Percentiles rank a stretch among this genome's conserved stretches.
phyloP scores from a whole-genome alignment of 2,888 invertebrate species.

The Xanthia icteritia region DNA sequence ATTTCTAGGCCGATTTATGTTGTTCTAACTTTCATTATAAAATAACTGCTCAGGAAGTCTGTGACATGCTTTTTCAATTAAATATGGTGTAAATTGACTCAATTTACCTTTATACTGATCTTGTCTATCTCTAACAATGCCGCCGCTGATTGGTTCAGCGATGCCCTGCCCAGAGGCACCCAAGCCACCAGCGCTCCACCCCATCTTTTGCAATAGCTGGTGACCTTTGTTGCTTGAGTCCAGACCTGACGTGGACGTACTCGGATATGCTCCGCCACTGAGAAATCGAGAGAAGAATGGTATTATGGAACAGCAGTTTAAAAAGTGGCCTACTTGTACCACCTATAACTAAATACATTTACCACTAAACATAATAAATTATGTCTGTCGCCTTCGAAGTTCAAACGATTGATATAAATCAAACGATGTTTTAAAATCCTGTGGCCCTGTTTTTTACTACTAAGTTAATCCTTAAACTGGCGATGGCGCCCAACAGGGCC shows the following conservation, averaged over 20 bases:
- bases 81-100: slow-evolving; percentile 6
- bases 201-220: slow-evolving; percentile 99
- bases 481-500: too few species aligned
- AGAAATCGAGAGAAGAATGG: slow-evolving; percentile 1
- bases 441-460: too few species aligned
- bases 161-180: slow-evolving; percentile 99
- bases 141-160: slow-evolving; percentile 97
- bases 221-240: slow-evolving; percentile 99
- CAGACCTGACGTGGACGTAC: slow-evolving; percentile 91
- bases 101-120: slow-evolving; percentile 95
- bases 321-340: background rate
- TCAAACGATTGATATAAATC: background rate
- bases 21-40: background rate
- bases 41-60: background rate
- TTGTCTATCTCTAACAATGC: slow-evolving; percentile 96
- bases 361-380: background rate
- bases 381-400: background rate
- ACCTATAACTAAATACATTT: background rate
- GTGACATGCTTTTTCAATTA: background rate
- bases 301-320: background rate
- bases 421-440: too few species aligned
- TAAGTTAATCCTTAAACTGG: background rate
- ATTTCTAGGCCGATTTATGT: background rate
- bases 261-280: slow-evolving; percentile 76
- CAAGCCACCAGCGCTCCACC: slow-evolving; percentile 98